Conservation (phyloP, 1,140 invertebrate species). For the Listronotus oregonensis region DNA sequence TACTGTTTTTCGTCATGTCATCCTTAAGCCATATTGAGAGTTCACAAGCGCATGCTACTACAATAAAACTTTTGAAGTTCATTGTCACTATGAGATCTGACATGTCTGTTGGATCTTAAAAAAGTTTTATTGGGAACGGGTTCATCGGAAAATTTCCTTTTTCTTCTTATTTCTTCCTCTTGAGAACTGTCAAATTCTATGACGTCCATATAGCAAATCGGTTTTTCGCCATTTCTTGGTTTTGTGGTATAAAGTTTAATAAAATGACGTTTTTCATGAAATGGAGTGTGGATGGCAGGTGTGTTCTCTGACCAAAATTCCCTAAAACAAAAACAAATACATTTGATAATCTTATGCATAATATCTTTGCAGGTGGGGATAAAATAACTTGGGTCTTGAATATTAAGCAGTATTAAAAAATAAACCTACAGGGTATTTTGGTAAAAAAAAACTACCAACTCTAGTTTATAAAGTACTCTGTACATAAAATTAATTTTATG, state of each 20-base stretch:
- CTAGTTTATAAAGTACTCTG: no score
- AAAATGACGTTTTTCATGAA: constrained; percentile 20
- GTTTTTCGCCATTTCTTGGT: constrained; percentile 13
- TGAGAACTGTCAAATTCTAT: constrained; percentile 27
- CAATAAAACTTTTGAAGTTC: constrained; percentile 18
- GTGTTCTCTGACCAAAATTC: constrained; percentile 4
- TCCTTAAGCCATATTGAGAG: no score
- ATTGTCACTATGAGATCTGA: constrained; percentile 14
- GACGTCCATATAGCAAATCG: constrained; percentile 20
- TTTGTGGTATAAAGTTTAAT: constrained; percentile 21
- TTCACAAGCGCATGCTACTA: constrained; percentile 22
- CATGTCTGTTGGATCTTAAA: not conserved
- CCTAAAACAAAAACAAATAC: not conserved
- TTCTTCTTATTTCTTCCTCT: constrained; percentile 18
- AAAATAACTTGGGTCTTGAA: no score
- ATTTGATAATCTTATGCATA: not conserved
- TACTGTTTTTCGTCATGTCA: no score
- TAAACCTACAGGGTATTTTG: no score
- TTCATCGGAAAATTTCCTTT: constrained; percentile 13
- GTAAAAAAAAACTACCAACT: no score
- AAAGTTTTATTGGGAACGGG: not conserved
- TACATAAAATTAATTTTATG: no score
- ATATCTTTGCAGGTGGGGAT: no score
- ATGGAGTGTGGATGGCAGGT: not conserved
- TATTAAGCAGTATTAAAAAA: no score